A percentile compares a stretch with the other conserved stretches of the same genome.
Conservation (phyloP, 2,888 invertebrate genomes). For the Andrena bucephala region DNA sequence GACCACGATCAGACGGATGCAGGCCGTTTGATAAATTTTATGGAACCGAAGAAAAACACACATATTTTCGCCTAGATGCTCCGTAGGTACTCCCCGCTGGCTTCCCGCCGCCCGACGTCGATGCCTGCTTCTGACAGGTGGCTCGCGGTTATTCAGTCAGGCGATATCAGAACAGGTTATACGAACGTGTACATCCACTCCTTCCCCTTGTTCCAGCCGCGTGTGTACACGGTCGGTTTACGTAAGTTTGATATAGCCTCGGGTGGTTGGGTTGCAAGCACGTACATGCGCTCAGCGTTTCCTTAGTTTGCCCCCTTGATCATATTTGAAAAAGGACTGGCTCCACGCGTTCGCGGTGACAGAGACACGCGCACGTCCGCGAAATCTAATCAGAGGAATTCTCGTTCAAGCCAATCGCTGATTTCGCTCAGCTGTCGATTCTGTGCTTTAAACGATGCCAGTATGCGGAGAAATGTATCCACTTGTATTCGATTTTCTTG, state of each 20-base stretch:
- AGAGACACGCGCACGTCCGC: neutral
- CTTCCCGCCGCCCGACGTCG: slow-evolving; percentile 65
- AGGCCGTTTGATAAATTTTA: slow-evolving; percentile 80
- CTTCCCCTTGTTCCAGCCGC: slow-evolving; percentile 10
- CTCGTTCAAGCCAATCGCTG: neutral
- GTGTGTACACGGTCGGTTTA: slow-evolving; percentile 29
- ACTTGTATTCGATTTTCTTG: neutral
- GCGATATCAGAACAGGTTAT: slow-evolving; percentile 71
- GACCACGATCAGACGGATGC: slow-evolving; percentile 26
- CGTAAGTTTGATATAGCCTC: slow-evolving; percentile 27
- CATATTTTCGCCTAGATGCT: slow-evolving; percentile 77
- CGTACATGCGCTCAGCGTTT: slow-evolving; percentile 24
- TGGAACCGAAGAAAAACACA: slow-evolving; percentile 77
- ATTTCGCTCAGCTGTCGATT: neutral
- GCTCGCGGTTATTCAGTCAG: slow-evolving; percentile 77
- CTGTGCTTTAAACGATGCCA: neutral
- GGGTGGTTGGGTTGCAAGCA: neutral
- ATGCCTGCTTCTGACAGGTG: slow-evolving; percentile 79
- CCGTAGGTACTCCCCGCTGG: slow-evolving; percentile 64
- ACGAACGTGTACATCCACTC: slow-evolving; percentile 52
- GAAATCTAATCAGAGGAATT: neutral
- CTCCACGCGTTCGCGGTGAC: neutral
- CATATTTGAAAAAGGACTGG: neutral
- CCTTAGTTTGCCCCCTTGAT: neutral
- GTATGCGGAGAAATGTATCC: neutral